Evolutionary conservation across 2,888 invertebrate species (phyloP), one percentile per base, ranked within the genome.

Genomic region (Apodemia duryi): DNA sequence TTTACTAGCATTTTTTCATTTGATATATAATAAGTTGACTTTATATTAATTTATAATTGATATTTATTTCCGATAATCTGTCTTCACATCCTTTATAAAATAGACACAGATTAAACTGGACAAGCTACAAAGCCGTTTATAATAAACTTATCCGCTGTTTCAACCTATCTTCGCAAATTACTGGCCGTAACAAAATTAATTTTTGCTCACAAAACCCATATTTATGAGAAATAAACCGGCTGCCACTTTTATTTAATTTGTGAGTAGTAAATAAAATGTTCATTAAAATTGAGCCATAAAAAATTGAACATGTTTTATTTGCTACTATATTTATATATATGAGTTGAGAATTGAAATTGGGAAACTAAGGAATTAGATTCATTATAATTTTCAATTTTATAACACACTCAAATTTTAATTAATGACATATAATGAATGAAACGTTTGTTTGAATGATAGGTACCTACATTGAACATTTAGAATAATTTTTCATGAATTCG

Each of bases 281-380:
- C 49, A 51, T 21, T 38, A 64, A 64, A 57, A 32, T 51, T 60
- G 57, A 57, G 57, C 49, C 41, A 32, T 60, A 60, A 65, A 64
- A 49, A 64, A 32, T 60, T 49, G 38, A 29, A 60, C 28, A 43
- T 62, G 11, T 65, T 61, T 65, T 63, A 67, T 65, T 67, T 13
- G 46, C 46, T 46, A 11, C 11, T 2, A 43, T 43, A 43, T 43
- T 43, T 43, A 11, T 43, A 1, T 43, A 32, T 32, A 43, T 11
- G 43, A 43, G 43, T 43, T 43, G 43, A 43, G 43, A 43, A 43
- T 43, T 43, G 43, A 43, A 43, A 43, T 10, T 43, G 43, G 11
- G 43, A 11, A 11, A 43, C 10, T 41, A 2, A 41, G 9, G 9
- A 38, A 38, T 43, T 43, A 10, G 43, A 38, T 38, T 38, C 38